Percentiles rank a stretch among this genome's conserved stretches.
These are phyloP conservation scores for Papilio elwesi DNA, from an alignment of 2,888 invertebrate genomes.

Conservation along the genomic window DNA sequence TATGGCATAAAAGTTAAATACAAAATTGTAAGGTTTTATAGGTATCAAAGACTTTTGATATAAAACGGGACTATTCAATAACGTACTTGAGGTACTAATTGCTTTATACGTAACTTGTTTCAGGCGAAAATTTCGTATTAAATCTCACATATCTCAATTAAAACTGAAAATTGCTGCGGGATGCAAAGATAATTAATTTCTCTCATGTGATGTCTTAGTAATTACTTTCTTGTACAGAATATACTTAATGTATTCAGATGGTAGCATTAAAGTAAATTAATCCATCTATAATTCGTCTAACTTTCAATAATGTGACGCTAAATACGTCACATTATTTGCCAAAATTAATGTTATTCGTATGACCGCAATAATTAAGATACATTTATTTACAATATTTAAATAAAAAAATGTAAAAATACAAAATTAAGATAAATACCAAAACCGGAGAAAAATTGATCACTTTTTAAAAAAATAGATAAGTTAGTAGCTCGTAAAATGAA, in stretches of 20 bases:
- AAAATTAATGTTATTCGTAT: background rate
- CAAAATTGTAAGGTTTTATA: background rate
- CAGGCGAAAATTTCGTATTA: background rate
- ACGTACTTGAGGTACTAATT: background rate
- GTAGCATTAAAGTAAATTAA: background rate
- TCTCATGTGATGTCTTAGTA: conserved; percentile 14
- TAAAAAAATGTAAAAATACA: background rate
- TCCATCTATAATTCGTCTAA: background rate
- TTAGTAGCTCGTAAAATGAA: conserved; percentile 19
- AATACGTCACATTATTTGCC: no score
- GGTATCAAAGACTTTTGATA: background rate
- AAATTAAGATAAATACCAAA: conserved; percentile 3
- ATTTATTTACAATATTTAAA: background rate
- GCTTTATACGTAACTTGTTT: background rate
- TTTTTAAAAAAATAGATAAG: conserved; percentile 3
- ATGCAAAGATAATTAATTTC: conserved; percentile 34
- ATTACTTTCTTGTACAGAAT: conserved; percentile 23
- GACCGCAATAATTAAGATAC: background rate
- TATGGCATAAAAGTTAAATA: no score
- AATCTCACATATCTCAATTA: conserved; percentile 18
- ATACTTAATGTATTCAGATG: no score
- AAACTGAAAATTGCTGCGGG: conserved; percentile 14
- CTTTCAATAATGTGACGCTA: background rate
- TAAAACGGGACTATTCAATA: background rate
- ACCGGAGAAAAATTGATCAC: conserved; percentile 8